Evolutionary conservation across 1,140 invertebrate genomes (phyloP).

Genomic region (Cyclina sinensis): DNA sequence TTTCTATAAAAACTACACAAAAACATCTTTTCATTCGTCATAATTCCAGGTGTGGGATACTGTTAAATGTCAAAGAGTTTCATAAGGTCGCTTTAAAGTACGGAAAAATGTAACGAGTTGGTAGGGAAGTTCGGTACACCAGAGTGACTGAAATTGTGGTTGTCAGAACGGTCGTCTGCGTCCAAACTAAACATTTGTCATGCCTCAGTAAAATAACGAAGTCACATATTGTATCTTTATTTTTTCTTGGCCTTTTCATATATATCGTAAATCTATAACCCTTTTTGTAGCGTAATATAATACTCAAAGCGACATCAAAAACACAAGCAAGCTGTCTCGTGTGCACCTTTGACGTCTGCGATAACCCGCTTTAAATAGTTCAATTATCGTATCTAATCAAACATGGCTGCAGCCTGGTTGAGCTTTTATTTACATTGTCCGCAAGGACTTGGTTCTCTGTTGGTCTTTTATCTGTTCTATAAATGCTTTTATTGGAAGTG

Average conservation of each 20-base stretch:
- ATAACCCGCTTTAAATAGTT: background rate
- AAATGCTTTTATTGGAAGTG: background rate
- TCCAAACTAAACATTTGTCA: no score
- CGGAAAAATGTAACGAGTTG: no score
- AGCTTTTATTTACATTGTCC: slow-evolving; percentile 29
- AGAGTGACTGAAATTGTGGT: no score
- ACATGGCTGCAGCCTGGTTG: background rate
- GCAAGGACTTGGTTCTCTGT: background rate
- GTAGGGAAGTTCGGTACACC: no score
- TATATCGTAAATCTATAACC: background rate
- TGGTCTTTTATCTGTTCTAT: background rate
- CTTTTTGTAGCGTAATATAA: background rate
- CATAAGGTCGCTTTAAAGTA: no score
- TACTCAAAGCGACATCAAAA: background rate
- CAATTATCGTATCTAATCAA: slow-evolving; percentile 15
- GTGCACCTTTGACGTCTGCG: background rate
- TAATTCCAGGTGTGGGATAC: no score
- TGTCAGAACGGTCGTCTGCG: no score
- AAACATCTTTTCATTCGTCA: no score
- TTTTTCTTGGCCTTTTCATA: no score
- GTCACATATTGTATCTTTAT: no score
- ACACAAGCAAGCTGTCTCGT: background rate
- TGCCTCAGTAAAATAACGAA: no score
- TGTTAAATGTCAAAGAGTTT: no score
- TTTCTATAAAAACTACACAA: background rate